Evolutionary conservation across 2,113 vertebrate genomes (phyloP), one percentile per base, ranked within the genome.

Genomic region (Cottus gobio): DNA sequence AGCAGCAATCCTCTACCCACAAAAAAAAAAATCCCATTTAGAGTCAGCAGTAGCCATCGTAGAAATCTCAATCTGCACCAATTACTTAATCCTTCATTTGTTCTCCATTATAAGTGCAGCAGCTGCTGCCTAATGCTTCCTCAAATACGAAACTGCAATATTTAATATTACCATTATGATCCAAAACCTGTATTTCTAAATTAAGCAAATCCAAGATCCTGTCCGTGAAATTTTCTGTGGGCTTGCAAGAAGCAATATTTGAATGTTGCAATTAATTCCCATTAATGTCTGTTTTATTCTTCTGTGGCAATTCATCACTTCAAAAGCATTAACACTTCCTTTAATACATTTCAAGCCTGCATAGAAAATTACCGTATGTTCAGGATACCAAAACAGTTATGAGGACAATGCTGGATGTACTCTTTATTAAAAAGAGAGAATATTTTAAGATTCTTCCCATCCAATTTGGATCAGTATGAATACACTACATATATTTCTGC

Each of bases 21-120:
- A 82, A 78, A 66, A 46, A 63, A n/a, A 56, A 13, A 36, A 85
- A 85, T 80, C 75, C 70, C 65, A 81, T 84, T 87, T 80, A 79
- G 31, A 72, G 66, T 80, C 77, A 77, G 71, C 75, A 57, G 85
- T 31, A 69, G 30, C 67, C 62, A 65, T 78, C 24, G 8, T 57
- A 75, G 36, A 87, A 85, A 84, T 77, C 50, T 61, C 15, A 30
- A n/a, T 69, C 57, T 79, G 72, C 22, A 70, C 31, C 70, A 60
- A 30, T 24, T 34, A 34, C 66, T 79, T 65, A 36, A 75, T 82
- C 69, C 54, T 73, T 69, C 37, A 74, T 74, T 48, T 63, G 3
- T 73, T 78, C 65, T 57, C 9, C 56, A 70, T 72, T 65, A 50
- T 28, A 63, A 70, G 22, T 36, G 26, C 36, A 34, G 30, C 50